Conservation (phyloP, 2,113 vertebrate genomes). For the Spilogale gracilis region DNA sequence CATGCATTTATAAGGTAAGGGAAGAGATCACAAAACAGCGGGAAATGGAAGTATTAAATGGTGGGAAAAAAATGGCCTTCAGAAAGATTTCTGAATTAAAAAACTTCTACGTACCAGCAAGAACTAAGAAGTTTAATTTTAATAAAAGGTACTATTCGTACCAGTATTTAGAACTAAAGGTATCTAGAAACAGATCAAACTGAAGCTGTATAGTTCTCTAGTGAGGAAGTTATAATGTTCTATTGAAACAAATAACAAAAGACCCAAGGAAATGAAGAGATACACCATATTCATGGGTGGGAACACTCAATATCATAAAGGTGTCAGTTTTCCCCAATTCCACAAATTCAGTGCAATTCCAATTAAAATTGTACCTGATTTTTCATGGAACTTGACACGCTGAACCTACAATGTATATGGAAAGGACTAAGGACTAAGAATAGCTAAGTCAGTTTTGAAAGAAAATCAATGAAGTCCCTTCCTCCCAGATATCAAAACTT, state of each 20-base stretch:
- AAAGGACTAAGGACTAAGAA: not conserved
- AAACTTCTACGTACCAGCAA: not conserved
- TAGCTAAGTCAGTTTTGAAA: slow-evolving; percentile 16
- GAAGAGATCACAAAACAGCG: not conserved
- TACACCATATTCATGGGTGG: not conserved
- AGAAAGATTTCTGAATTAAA: not conserved
- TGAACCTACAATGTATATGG: not conserved
- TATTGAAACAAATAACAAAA: not conserved
- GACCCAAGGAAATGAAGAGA: not conserved
- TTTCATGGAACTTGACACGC: not conserved
- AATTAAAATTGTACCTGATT: not conserved
- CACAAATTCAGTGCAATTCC: not conserved
- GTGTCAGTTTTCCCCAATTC: not conserved
- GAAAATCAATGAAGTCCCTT: not conserved
- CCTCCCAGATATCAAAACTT: not conserved
- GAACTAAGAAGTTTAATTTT: slow-evolving; percentile 30
- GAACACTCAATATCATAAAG: not conserved
- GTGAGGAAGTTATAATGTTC: not conserved
- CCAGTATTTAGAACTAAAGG: not conserved
- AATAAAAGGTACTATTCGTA: not conserved
- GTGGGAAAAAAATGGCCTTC: not conserved
- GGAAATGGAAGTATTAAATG: not conserved
- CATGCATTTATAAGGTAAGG: not conserved
- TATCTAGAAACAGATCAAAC: not conserved
- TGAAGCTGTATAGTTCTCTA: not conserved